phyloP scores from a whole-genome alignment of 2,797 vertebrate genomes.

The Hemitrygon akajei region DNA sequence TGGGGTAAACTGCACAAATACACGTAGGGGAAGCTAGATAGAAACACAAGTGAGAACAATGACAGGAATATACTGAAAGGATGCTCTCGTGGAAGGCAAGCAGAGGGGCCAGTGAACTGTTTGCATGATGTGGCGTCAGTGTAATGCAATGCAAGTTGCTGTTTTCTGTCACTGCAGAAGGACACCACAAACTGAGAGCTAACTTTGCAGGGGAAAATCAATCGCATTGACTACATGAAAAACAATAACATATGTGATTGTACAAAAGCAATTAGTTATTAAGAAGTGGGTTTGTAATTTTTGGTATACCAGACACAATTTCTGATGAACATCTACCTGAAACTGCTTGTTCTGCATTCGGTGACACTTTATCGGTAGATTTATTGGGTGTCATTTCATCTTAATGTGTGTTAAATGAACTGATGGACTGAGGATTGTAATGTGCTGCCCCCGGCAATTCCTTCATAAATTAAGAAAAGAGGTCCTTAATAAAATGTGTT shows the following conservation, averaged over 20 bases:
- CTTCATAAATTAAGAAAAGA: slow-evolving; percentile 22
- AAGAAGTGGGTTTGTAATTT: slow-evolving; percentile 15
- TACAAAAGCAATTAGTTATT: slow-evolving; percentile 31
- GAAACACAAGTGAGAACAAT: neutral
- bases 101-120: no score
- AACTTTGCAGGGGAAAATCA: slow-evolving; percentile 9
- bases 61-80: neutral
- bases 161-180: neutral
- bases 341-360: neutral
- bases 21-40: neutral
- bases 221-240: slow-evolving; percentile 7
- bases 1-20: neutral
- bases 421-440: slow-evolving; percentile 15
- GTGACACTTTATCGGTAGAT: slow-evolving; percentile 32
- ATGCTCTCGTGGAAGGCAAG: neutral
- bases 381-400: slow-evolving; percentile 28
- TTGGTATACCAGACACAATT: neutral
- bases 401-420: slow-evolving; percentile 34
- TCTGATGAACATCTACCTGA: slow-evolving; percentile 5
- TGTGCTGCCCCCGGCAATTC: slow-evolving; percentile 29
- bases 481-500: slow-evolving; percentile 23
- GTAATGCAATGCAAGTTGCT: neutral
- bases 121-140: neutral
- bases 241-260: neutral
- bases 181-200: neutral